Evolutionary conservation across 64 coral and sea anemone species (phyloP).

Genomic region (Trachythela sp.): DNA sequence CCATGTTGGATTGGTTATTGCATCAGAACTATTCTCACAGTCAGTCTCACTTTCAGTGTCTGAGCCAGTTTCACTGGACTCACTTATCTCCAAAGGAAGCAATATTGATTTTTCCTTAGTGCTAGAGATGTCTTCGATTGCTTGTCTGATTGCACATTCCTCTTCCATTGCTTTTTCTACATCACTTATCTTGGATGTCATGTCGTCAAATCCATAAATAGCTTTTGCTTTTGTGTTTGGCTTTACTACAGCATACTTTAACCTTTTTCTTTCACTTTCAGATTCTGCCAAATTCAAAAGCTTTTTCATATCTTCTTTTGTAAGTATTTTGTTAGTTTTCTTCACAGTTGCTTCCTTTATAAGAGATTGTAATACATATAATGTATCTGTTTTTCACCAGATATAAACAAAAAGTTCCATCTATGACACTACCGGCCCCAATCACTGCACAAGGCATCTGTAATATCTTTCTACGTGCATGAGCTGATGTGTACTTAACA

Average conservation of each 20-base stretch:
- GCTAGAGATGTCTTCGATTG: constrained; percentile 1
- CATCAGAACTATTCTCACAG: background rate
- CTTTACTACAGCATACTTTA: constrained; percentile 28
- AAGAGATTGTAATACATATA: background rate
- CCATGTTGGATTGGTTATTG: background rate
- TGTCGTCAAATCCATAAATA: background rate
- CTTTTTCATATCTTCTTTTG: background rate
- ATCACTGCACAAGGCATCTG: no score
- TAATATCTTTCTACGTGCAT: no score
- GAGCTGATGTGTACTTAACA: no score
- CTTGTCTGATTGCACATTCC: constrained; percentile 17
- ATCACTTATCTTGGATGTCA: constrained; percentile 1
- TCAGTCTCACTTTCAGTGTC: constrained; percentile 29
- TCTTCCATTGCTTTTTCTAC: constrained; percentile 37
- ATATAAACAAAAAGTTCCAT: background rate
- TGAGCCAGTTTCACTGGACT: constrained; percentile 16
- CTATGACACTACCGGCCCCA: background rate
- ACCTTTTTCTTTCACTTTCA: constrained; percentile 27
- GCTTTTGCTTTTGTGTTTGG: constrained; percentile 20
- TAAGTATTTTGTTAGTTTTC: background rate
- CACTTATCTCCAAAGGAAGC: background rate
- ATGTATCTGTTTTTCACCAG: background rate
- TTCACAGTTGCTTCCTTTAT: background rate
- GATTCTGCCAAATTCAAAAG: constrained; percentile 20
- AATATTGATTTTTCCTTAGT: constrained; percentile 22